These are phyloP conservation scores for Corythoichthys haematopterus DNA, from an alignment of 2,113 vertebrate species.

Conservation along the genomic window DNA sequence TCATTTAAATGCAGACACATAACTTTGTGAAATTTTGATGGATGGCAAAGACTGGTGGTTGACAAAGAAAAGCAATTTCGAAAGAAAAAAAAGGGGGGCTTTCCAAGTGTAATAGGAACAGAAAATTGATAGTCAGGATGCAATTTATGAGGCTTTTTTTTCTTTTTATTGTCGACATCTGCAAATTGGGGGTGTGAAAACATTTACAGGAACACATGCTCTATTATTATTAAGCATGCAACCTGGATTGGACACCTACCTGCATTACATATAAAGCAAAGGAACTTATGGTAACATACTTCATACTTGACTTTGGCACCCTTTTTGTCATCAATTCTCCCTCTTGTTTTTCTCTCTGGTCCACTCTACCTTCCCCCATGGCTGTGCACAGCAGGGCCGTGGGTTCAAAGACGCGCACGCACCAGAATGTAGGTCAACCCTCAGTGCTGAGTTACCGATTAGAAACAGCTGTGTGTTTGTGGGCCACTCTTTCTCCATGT, in stretches of 20 bases:
- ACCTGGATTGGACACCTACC: conserved; percentile 23
- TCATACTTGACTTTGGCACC: conserved; percentile 1
- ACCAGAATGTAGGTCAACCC: conserved; percentile 72
- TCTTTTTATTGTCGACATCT: conserved; percentile 57
- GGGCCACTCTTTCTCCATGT: conserved; percentile 43
- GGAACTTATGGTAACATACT: background rate
- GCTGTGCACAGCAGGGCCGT: conserved; percentile 60
- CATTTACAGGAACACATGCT: conserved; percentile 46
- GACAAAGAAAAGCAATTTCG: conserved; percentile 38
- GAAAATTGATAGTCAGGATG: conserved; percentile 34
- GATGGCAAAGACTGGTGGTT: conserved; percentile 25
- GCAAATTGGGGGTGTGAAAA: conserved; percentile 51
- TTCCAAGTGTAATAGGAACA: conserved; percentile 32
- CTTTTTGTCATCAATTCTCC: conserved; percentile 32
- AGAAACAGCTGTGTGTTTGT: conserved; percentile 71
- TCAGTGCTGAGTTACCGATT: conserved; percentile 72
- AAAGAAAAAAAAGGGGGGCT: conserved; percentile 17
- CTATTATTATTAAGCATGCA: conserved; percentile 47
- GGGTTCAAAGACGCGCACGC: conserved; percentile 66
- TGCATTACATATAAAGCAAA: conserved; percentile 17
- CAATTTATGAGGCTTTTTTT: conserved; percentile 23
- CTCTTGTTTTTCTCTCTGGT: conserved; percentile 57
- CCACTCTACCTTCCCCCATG: conserved; percentile 55
- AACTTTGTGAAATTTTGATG: conserved; percentile 43
- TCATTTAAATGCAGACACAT: conserved; percentile 46